Evolutionary conservation across 2,113 vertebrate species (phyloP).

Genomic region (Motacilla alba): DNA sequence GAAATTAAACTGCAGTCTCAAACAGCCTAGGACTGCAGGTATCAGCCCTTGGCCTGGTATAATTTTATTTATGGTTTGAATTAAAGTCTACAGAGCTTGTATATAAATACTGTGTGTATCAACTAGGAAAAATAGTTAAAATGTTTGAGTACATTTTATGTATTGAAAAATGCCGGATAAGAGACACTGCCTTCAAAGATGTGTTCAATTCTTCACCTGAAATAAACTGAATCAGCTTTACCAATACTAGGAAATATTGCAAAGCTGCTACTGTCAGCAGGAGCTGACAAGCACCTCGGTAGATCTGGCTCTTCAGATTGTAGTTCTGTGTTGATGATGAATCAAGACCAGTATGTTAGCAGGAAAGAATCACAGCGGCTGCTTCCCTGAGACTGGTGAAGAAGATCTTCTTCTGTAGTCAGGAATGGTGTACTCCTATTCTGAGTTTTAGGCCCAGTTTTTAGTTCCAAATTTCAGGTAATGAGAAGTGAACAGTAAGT

Average conservation of each 20-base stretch:
- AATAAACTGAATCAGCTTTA: background rate
- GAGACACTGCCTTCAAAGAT: background rate
- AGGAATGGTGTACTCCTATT: background rate
- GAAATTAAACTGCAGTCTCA: background rate
- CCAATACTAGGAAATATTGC: background rate
- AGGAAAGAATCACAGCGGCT: background rate
- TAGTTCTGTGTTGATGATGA: background rate
- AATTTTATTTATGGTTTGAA: background rate
- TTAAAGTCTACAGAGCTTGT: background rate
- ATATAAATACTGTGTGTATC: background rate
- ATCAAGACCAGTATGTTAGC: background rate
- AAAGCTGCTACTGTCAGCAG: background rate
- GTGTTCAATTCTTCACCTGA: background rate
- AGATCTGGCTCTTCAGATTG: background rate
- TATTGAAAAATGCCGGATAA: background rate
- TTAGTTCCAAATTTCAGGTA: background rate
- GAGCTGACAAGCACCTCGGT: background rate
- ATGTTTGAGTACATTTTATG: background rate
- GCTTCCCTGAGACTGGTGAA: background rate
- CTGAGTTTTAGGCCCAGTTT: background rate
- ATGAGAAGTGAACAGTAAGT: background rate
- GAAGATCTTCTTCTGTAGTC: background rate
- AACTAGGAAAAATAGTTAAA: background rate
- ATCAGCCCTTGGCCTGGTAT: background rate
- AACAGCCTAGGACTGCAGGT: background rate